Evolutionary conservation across 2,113 vertebrate genomes (phyloP).

Genomic region (Onychorhynchus coronatus): DNA sequence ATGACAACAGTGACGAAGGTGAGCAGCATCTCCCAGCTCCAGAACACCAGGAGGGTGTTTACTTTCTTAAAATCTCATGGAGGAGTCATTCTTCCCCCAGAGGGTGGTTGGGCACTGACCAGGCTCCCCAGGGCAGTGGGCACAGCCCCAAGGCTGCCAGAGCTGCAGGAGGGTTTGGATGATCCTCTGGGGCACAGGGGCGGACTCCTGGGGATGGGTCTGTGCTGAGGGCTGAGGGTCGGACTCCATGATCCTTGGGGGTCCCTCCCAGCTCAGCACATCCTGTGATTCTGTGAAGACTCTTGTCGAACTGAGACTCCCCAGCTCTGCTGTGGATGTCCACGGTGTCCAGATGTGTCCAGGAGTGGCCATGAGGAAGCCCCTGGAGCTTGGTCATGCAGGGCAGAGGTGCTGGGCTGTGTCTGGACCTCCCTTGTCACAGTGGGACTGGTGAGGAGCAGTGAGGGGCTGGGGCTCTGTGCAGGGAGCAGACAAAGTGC

Average conservation of each 20-base stretch:
- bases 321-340: background rate
- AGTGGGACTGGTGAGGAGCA: too few relatives aligned
- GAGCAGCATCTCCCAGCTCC: background rate
- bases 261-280: background rate
- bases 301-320: background rate
- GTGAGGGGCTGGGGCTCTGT: too few relatives aligned
- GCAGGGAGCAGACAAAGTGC: too few relatives aligned
- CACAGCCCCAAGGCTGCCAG: background rate
- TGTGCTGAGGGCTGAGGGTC: background rate
- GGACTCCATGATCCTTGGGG: background rate
- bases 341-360: background rate
- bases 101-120: background rate
- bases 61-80: background rate
- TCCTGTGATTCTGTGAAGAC: background rate
- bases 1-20: constrained; percentile 97
- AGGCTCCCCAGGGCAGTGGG: background rate
- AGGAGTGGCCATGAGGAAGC: background rate
- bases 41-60: background rate
- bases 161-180: background rate
- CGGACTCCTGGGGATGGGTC: background rate
- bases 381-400: background rate
- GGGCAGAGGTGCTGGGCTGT: background rate
- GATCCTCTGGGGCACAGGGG: background rate
- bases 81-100: background rate
- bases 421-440: too few relatives aligned